Percentiles rank a stretch among this genome's conserved stretches.
Evolutionary conservation across 2,113 vertebrate species (phyloP).

Genomic region (Cinclus mexicanus): DNA sequence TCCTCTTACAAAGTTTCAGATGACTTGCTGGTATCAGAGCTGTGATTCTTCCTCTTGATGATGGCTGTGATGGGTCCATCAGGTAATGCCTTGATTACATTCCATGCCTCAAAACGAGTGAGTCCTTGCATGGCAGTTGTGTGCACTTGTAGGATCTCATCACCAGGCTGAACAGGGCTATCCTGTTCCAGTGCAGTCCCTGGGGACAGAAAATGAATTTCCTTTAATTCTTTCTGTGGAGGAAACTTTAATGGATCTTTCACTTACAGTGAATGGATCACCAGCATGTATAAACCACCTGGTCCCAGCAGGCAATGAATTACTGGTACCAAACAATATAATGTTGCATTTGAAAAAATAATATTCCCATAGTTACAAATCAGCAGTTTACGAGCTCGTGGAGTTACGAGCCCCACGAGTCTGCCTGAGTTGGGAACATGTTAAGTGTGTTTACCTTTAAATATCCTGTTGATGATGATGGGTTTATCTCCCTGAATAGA

Average conservation of each 20-base stretch:
- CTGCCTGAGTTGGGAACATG: neutral
- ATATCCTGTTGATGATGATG: conserved; percentile 86
- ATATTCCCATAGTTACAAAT: neutral
- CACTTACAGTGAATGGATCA: neutral
- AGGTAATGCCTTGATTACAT: conserved; percentile 85
- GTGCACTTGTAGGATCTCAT: conserved; percentile 86
- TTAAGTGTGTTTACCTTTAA: conserved; percentile 77
- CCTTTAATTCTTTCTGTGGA: neutral
- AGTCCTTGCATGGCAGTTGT: conserved; percentile 79
- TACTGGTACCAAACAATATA: neutral
- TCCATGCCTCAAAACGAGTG: conserved; percentile 94
- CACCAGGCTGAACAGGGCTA: conserved; percentile 79
- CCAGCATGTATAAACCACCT: neutral
- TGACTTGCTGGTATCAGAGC: neutral
- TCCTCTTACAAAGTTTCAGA: conserved; percentile 5
- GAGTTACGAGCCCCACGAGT: neutral
- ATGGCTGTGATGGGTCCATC: conserved; percentile 77
- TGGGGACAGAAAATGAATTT: conserved; percentile 31
- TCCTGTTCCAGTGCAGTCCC: conserved; percentile 80
- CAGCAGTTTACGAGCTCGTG: too few relatives aligned
- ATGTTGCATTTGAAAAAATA: neutral
- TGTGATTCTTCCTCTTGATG: conserved; percentile 73
- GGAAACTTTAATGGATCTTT: neutral
- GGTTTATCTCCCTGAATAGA: conserved; percentile 91
- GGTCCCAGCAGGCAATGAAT: neutral